These are phyloP conservation scores for human (Homo sapiens) DNA, from an alignment of 2,113 vertebrate species.

Conservation along the genomic window GRCh38 chr16:17288501-17289000, in stretches of 20 bases:
- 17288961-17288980: not conserved
- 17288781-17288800: not conserved
- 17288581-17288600: not conserved
- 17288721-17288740: not conserved
- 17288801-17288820: too few species aligned
- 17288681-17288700: not conserved
- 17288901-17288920: not conserved
- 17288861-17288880: not conserved
- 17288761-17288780: accelerated
- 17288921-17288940: not conserved
- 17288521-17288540: accelerated
- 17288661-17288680: not conserved
- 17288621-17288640: not conserved
- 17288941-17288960: not conserved
- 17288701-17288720: accelerated
- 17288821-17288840: not conserved
- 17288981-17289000: not conserved
- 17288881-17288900: not conserved
- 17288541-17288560: not conserved
- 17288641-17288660: not conserved
- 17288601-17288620: not conserved
- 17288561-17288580: too few species aligned
- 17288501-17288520: not conserved
- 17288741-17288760: accelerated
- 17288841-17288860: not conserved